phyloP scores from a whole-genome alignment of 2,888 invertebrate species.

The Trachelus troglodyta region DNA sequence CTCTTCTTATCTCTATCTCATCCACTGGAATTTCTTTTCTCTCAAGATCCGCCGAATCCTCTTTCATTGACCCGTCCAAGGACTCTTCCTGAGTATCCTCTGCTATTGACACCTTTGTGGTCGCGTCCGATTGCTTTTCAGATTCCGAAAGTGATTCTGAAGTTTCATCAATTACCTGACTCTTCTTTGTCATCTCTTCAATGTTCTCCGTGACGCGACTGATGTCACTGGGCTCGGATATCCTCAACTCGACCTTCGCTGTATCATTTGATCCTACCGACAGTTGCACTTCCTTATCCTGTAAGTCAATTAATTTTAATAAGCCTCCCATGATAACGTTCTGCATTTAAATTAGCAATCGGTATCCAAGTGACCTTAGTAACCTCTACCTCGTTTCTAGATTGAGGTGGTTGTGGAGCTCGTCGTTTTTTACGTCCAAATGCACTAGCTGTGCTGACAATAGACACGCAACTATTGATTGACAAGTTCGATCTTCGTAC shows the following conservation, averaged over 20 bases:
- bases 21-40: constrained; percentile 53
- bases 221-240: constrained; percentile 44
- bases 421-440: constrained; percentile 74
- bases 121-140: neutral
- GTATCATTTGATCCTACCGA: neutral
- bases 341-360: no score
- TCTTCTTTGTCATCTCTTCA: constrained; percentile 46
- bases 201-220: constrained; percentile 46
- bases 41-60: constrained; percentile 9
- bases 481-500: constrained; percentile 58
- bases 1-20: constrained; percentile 68
- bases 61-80: constrained; percentile 5
- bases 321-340: no score
- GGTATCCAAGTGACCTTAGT: constrained; percentile 31
- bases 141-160: neutral
- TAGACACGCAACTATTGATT: constrained; percentile 56
- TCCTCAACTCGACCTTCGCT: constrained; percentile 30
- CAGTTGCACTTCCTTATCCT: constrained; percentile 27
- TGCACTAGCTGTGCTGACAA: constrained; percentile 67
- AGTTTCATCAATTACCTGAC: constrained; percentile 16
- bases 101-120: neutral
- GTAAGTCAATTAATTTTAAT: neutral
- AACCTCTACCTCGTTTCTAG: constrained; percentile 40
- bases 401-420: constrained; percentile 72
- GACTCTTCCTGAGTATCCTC: constrained; percentile 65